A percentile compares a stretch with the other conserved stretches of the same genome.
phyloP scores from a whole-genome alignment of 2,113 vertebrate genomes.

The Alethe castanea region DNA sequence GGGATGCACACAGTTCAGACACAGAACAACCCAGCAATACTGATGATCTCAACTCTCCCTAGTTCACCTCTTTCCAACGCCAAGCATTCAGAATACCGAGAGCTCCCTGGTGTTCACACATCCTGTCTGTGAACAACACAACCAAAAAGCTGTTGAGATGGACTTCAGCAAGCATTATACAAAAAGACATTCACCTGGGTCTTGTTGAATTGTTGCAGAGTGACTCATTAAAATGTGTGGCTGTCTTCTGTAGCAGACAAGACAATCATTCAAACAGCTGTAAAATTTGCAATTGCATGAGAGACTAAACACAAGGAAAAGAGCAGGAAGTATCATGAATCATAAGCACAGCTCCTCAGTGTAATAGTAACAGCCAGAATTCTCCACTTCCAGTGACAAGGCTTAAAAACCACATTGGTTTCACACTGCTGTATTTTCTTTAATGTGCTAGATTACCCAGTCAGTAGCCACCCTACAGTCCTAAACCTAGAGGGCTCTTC shows the following conservation, averaged over 20 bases:
- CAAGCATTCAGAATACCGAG: neutral
- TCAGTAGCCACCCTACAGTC: neutral
- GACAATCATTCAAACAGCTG: neutral
- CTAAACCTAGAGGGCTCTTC: neutral
- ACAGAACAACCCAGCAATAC: neutral
- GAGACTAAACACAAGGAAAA: neutral
- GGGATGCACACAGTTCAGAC: fast-evolving
- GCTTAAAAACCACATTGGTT: neutral
- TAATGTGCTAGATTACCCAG: neutral
- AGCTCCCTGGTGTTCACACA: neutral
- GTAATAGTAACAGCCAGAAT: neutral
- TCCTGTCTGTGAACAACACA: neutral
- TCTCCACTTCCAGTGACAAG: neutral
- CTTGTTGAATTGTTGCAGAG: neutral
- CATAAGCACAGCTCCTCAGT: neutral
- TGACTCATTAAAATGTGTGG: neutral
- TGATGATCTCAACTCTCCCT: neutral
- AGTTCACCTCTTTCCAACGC: neutral
- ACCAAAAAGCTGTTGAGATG: neutral
- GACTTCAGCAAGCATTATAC: fast-evolving
- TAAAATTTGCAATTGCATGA: neutral
- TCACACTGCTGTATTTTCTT: neutral
- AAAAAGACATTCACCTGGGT: neutral
- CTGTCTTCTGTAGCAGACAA: neutral
- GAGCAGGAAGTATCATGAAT: neutral